Percentiles rank a stretch among this genome's conserved stretches.
These are phyloP conservation scores for Caenorhabditis sp. DNA, from an alignment of 2,888 invertebrate species.

Conservation along the genomic window DNA sequence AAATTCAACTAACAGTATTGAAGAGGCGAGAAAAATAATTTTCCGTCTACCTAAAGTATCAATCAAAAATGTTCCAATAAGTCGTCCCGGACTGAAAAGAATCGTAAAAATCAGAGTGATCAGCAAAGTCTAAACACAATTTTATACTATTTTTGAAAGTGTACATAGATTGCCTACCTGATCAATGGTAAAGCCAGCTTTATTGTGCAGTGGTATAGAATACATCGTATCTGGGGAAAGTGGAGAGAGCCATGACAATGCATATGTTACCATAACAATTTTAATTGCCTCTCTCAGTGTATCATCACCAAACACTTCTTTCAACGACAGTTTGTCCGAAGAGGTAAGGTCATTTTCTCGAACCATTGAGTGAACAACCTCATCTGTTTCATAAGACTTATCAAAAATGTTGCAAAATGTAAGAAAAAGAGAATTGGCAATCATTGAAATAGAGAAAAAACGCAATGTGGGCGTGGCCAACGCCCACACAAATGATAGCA, in stretches of 20 bases:
- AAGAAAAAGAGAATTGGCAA: too few relatives aligned
- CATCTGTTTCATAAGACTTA: conserved; percentile 7
- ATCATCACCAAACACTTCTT: conserved; percentile 25
- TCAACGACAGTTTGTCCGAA: conserved; percentile 18
- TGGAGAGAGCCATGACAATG: background rate
- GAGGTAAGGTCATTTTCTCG: conserved; percentile 26
- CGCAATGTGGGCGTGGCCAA: too few relatives aligned
- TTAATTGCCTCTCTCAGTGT: conserved; percentile 12
- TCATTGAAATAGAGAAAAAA: too few relatives aligned
- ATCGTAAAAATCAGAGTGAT: conserved; percentile 28
- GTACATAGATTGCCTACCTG: conserved; percentile 6
- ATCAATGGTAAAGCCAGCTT: background rate
- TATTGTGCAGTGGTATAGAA: background rate
- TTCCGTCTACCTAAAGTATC: conserved; percentile 39
- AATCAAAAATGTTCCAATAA: conserved; percentile 40
- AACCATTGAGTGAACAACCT: conserved; percentile 10
- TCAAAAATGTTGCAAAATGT: too few relatives aligned
- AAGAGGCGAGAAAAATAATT: conserved; percentile 27
- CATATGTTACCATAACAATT: background rate
- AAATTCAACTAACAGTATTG: conserved; percentile 26
- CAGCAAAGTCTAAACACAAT: conserved; percentile 20
- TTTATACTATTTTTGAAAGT: conserved; percentile 14
- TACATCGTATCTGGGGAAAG: background rate
- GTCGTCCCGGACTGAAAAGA: conserved; percentile 27
- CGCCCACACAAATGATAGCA: too few relatives aligned